A percentile compares a stretch with the other conserved stretches of the same genome.
Evolutionary conservation across 2,113 vertebrate species (phyloP).

Genomic region (Boulengeromyrus knoepffleri): DNA sequence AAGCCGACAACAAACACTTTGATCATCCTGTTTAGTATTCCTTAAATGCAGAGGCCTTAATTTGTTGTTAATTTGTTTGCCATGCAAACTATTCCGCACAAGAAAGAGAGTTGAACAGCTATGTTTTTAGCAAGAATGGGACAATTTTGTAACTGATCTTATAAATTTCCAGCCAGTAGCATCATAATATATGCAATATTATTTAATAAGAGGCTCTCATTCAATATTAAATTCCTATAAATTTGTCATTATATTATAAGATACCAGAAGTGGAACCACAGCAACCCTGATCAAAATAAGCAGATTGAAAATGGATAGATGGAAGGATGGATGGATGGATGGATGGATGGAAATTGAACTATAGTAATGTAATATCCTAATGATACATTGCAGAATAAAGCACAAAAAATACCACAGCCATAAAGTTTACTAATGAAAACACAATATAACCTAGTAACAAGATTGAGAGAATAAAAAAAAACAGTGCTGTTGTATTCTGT

Average conservation of each 20-base stretch:
- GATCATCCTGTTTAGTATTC: constrained; percentile 2
- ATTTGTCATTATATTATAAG: not conserved
- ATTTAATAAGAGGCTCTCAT: not conserved
- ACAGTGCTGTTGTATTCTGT: not conserved
- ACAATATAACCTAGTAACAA: not conserved
- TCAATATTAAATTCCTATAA: not conserved
- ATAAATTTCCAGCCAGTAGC: not conserved
- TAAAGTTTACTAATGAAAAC: not conserved
- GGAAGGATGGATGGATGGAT: not conserved
- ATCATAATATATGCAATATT: not conserved
- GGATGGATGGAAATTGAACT: not conserved
- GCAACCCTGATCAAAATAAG: not conserved
- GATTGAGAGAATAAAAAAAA: not conserved
- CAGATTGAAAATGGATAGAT: not conserved
- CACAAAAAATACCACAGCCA: too few relatives aligned
- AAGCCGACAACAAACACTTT: constrained; percentile 1
- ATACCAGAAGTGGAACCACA: not conserved
- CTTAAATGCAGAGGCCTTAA: not conserved
- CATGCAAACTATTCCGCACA: not conserved
- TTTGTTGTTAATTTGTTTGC: not conserved
- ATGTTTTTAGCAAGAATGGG: not conserved
- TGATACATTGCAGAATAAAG: too few relatives aligned
- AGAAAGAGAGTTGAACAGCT: not conserved
- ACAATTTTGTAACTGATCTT: not conserved
- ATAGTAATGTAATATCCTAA: too few relatives aligned